Evolutionary conservation across 2,113 vertebrate species (phyloP), one percentile per base, ranked within the genome.

Genomic region (Gallinago media): DNA sequence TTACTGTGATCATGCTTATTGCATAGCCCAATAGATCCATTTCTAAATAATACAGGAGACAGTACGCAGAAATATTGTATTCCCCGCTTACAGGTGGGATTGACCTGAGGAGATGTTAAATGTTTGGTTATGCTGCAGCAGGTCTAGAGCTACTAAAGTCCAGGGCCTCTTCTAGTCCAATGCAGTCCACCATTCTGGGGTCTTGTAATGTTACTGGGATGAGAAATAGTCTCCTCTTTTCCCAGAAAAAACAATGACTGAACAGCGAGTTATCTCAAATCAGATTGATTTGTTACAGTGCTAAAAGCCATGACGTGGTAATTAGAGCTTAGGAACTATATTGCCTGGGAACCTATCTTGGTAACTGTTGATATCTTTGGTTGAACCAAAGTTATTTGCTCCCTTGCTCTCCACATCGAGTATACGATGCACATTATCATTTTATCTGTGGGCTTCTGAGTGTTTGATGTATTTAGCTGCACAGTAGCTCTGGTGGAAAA

Each of bases 331-430:
- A 74, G 72, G 36, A 85, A 11, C 61, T 52, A 12, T 20, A 63
- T 36, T 79, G 29, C 62, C 79, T 80, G 38, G 22, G 79, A 84
- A 54, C 19, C 23, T 62, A 14, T 86, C 76, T 61, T 87, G 76
- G 54, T 94, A 84, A 91, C 9, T 55, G 65, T 80, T 91, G 68
- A 13, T 94, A 72, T 15, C 83, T 91, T 94, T 50, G 44, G 76
- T 92, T 91, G 5, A 89, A 52, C 80, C 20, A 1, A 92, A 96
- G 68, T 44, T 85, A 72, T 52, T 85, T 93, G n/a, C 38, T 91
- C 76, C 12, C 38, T 87, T 0, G 0, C 22, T 89, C 21, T 81
- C 84, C 26, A 7, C 44, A 1, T 17, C 34, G 61, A 84, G 29
- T 54, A 10, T 55, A 58, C 6, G 7, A 44, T 58, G 20, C 36